phyloP scores from a whole-genome alignment of 2,797 vertebrate genomes.

The Mergus octosetaceus region DNA sequence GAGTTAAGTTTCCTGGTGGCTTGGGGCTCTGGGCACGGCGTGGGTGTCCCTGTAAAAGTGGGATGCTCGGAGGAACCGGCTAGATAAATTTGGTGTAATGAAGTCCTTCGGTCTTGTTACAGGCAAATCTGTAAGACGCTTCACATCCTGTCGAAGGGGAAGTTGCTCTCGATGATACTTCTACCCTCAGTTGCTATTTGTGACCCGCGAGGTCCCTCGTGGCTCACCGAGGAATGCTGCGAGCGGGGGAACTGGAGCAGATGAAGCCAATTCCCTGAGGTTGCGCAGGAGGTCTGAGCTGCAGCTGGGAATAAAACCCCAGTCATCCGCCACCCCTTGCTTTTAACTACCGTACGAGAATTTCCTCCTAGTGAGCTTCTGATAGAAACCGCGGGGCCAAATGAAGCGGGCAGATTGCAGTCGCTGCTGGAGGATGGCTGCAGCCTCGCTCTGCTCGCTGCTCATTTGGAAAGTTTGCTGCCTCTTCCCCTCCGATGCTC shows the following conservation, averaged over 20 bases:
- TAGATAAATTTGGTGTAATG: fast-evolving
- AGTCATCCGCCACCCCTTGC: neutral
- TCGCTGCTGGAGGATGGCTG: neutral
- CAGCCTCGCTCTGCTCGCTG: neutral
- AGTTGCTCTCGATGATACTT: neutral
- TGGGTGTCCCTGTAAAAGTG: neutral
- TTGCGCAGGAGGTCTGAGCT: neutral
- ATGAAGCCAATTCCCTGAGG: neutral
- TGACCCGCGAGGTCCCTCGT: neutral
- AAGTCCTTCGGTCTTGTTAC: neutral
- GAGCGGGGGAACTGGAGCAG: neutral
- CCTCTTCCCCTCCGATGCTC: neutral
- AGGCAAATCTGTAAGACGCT: neutral
- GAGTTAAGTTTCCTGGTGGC: fast-evolving
- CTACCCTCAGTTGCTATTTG: conserved; percentile 1
- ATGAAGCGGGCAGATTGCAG: conserved; percentile 27
- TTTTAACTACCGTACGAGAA: neutral
- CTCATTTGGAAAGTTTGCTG: conserved; percentile 34
- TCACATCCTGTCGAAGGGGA: neutral
- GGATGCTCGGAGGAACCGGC: neutral
- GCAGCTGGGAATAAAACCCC: conserved; percentile 14
- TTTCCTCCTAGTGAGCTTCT: conserved; percentile 33
- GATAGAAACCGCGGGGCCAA: conserved; percentile 12
- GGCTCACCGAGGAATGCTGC: neutral
- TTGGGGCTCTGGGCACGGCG: neutral